phyloP scores from a whole-genome alignment of 2,797 vertebrate genomes.

The Intellagama lesueurii region DNA sequence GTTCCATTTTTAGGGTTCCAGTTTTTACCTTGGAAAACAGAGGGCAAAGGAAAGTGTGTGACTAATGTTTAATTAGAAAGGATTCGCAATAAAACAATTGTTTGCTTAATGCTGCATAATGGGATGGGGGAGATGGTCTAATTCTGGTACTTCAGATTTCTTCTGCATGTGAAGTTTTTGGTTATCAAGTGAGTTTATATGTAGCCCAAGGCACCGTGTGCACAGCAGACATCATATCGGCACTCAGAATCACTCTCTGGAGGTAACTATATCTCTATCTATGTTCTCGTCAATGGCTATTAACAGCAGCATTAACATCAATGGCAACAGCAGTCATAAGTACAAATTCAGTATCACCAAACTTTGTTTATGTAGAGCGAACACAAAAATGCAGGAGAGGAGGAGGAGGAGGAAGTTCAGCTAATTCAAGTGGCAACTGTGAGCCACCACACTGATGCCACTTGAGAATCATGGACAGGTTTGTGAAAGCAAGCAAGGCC shows the following conservation, averaged over 20 bases:
- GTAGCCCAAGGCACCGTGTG: not conserved
- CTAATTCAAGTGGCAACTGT: not conserved
- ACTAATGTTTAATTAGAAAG: conserved; percentile 70
- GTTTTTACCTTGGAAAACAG: conserved; percentile 64
- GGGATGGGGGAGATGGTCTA: conserved; percentile 48
- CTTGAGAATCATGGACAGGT: not conserved
- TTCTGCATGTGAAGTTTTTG: rapidly evolving
- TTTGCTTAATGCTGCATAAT: conserved; percentile 66
- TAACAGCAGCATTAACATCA: conserved; percentile 41
- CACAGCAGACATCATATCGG: not conserved
- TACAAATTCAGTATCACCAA: conserved; percentile 22
- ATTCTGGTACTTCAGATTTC: conserved; percentile 21
- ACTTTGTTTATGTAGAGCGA: conserved; percentile 25
- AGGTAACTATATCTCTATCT: conserved; percentile 17
- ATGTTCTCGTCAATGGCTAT: conserved; percentile 29
- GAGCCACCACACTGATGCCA: not conserved
- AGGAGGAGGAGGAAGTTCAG: not conserved
- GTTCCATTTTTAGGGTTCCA: conserved; percentile 44
- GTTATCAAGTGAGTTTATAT: conserved; percentile 19
- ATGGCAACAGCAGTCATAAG: conserved; percentile 13
- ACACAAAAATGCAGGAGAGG: not conserved
- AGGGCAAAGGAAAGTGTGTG: conserved; percentile 60
- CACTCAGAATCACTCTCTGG: conserved; percentile 16
- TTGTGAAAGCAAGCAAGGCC: not conserved
- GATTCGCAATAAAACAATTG: conserved; percentile 65